Evolutionary conservation across 2,797 vertebrate genomes (phyloP), one percentile per base, ranked within the genome.

Genomic region (Brotula barbata): DNA sequence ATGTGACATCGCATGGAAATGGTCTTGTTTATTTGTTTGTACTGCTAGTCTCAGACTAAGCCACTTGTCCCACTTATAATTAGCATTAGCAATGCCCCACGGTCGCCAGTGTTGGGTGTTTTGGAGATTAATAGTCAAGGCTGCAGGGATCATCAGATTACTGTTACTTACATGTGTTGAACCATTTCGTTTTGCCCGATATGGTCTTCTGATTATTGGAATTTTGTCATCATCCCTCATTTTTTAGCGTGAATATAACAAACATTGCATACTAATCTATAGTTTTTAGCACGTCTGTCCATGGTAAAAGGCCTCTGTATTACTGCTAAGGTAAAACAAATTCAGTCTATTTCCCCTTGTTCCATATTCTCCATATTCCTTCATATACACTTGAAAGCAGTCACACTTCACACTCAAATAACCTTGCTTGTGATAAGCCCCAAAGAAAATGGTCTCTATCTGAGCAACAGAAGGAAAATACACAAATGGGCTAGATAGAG

Each of bases 371-470:
- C 60, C 52, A 65, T 81, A 68, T 73, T 75, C 58, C 47, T 68
- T 78, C 65, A 71, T 70, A 72, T 83, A 76, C 59, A 56, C 78
- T 68, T 84, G 71, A 80, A 83, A 81, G 62, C 72, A 69, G 42
- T 44, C 14, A 21, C 53, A 48, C 59, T 77, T 64, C 66, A 75
- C 60, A 63, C 68, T 77, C 39, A 76, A 81, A 78, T 77, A 69
- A 75, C 67, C 64, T 57, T 67, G 54, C 39, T 34, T 37, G 61
- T 62, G 46, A 71, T 84, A 79, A 73, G 65, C 73, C 66, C 64
- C 14, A 60, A 73, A 72, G 58, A 85, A 53, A 83, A 78, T 44
- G 5, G 63, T 55, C 72, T 87, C 65, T 68, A 55, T 73, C 33
- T 33, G 22, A 50, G 48, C 22, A 58, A 52, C 56, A 15, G 22